phyloP scores from a whole-genome alignment of 1,140 invertebrate species.

The Potamilus streckersoni region DNA sequence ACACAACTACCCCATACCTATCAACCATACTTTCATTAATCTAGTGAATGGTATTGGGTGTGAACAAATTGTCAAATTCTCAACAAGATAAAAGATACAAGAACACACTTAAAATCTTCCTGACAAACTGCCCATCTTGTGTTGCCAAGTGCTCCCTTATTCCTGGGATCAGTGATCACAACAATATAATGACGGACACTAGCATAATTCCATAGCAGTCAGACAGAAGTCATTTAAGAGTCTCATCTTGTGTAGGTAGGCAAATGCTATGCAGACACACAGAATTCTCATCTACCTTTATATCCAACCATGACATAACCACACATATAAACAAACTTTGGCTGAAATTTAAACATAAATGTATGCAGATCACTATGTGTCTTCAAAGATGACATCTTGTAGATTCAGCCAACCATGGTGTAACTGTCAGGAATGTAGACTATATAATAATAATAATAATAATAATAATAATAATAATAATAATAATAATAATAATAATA shows the following conservation, averaged over 20 bases:
- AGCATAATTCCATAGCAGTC: slow-evolving; percentile 2
- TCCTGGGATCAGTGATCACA: slow-evolving; percentile 17
- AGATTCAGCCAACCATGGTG: no score
- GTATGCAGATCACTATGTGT: no score
- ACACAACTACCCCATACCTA: no score
- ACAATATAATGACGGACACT: slow-evolving; percentile 3
- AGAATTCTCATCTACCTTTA: no score
- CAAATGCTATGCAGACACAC: background rate
- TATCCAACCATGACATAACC: no score
- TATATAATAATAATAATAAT: no score
- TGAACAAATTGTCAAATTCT: slow-evolving; percentile 2
- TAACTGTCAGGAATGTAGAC: no score
- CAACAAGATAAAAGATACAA: background rate
- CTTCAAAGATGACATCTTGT: no score
- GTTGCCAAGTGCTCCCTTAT: slow-evolving; percentile 1
- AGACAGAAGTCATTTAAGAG: slow-evolving; percentile 2
- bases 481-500: no score
- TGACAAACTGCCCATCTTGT: slow-evolving; percentile 14
- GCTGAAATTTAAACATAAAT: no score
- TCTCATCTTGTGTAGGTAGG: background rate
- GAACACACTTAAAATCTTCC: slow-evolving; percentile 8
- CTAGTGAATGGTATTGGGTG: background rate
- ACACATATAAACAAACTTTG: no score
- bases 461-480: no score
- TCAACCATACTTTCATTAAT: background rate